Evolutionary conservation across 1,140 invertebrate species (phyloP).

Genomic region (Epicauta chinensis): DNA sequence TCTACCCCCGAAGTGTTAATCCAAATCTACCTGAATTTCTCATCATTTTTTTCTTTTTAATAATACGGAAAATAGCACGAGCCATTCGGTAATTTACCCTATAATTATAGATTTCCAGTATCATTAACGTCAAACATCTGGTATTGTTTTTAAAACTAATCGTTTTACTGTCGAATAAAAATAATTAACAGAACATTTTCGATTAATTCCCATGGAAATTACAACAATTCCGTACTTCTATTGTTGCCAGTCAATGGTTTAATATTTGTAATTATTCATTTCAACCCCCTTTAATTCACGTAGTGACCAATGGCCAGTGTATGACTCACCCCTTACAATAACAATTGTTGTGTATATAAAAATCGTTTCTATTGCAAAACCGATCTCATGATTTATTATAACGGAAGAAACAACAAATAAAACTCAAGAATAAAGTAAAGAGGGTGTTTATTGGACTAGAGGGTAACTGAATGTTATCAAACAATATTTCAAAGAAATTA

Average conservation of each 20-base stretch:
- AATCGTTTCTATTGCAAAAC: constrained; percentile 13
- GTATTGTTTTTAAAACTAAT: neutral
- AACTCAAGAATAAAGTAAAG: too few species aligned
- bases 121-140: neutral
- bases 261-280: constrained; percentile 16
- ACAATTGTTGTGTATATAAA: constrained; percentile 12
- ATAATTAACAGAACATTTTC: neutral
- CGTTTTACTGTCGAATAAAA: neutral
- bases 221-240: neutral
- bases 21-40: too few species aligned
- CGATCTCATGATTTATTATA: constrained; percentile 15
- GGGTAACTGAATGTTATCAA: too few species aligned
- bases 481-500: too few species aligned
- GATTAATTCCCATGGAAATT: neutral
- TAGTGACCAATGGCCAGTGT: constrained; percentile 28
- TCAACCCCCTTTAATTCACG: constrained; percentile 9
- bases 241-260: neutral
- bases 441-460: too few species aligned
- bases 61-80: neutral
- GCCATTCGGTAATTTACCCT: neutral
- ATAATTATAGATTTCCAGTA: neutral
- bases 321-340: constrained; percentile 30
- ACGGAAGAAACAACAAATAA: too few species aligned
- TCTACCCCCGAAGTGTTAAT: too few species aligned
- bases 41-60: neutral